Evolutionary conservation across 2,888 invertebrate species (phyloP).

Genomic region (Oegoconia quadripuncta): DNA sequence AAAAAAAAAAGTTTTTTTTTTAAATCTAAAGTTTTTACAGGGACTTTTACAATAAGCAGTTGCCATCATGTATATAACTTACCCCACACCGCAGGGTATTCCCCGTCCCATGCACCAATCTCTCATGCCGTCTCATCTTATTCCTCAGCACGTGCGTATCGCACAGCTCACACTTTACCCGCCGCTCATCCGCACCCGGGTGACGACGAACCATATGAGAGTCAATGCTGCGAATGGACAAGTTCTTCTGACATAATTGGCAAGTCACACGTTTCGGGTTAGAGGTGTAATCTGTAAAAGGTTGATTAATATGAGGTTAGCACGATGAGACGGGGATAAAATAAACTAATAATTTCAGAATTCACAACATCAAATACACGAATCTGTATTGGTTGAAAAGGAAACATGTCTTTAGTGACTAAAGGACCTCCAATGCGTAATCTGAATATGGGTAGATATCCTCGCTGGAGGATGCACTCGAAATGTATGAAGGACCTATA

Average conservation of each 20-base stretch:
- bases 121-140: conserved; percentile 35
- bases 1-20: no score
- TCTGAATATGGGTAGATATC: no score
- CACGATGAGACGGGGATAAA: not conserved
- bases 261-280: conserved; percentile 33
- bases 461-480: no score
- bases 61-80: no score
- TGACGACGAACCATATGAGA: conserved; percentile 40
- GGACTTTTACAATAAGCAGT: no score
- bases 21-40: no score
- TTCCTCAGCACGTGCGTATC: conserved; percentile 33
- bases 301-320: not conserved
- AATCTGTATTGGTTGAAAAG: no score
- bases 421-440: no score
- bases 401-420: no score
- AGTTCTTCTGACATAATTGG: conserved; percentile 41
- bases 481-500: no score
- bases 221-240: conserved; percentile 43
- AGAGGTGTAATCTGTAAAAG: conserved; percentile 6
- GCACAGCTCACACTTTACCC: conserved; percentile 47
- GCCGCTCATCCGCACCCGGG: conserved; percentile 39
- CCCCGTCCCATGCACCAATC: conserved; percentile 30
- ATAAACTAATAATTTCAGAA: not conserved
- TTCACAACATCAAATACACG: no score
- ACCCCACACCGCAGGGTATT: conserved; percentile 34